Percentiles rank a stretch among this genome's conserved stretches.
phyloP scores from a whole-genome alignment of 2,797 vertebrate genomes.

The Netta rufina region DNA sequence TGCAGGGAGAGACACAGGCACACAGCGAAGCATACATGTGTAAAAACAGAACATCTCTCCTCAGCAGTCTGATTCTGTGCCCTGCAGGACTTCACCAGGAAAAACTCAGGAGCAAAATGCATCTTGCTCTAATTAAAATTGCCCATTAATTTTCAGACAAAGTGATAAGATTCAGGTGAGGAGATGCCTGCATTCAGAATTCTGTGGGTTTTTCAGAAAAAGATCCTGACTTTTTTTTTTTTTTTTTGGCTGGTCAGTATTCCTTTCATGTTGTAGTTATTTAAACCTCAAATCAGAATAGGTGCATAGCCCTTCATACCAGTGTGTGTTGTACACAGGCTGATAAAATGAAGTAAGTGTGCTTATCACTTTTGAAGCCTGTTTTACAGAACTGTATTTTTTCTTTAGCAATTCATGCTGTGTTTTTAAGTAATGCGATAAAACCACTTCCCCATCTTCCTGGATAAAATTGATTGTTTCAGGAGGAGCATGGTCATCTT shows the following conservation, averaged over 20 bases:
- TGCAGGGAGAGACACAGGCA: not conserved
- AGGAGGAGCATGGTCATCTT: conserved; percentile 26
- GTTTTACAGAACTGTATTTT: conserved; percentile 26
- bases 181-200: not conserved
- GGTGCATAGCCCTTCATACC: not conserved
- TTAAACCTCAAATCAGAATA: conserved; percentile 35
- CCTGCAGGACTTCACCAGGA: not conserved
- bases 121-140: conserved; percentile 26
- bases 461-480: conserved; percentile 45
- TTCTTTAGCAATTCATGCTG: conserved; percentile 46
- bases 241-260: not conserved
- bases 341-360: conserved; percentile 59
- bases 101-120: not conserved
- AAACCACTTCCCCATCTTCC: conserved; percentile 46
- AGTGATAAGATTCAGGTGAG: not conserved
- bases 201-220: not conserved
- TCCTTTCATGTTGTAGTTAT: not conserved
- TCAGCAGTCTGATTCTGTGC: not conserved
- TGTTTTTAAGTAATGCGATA: conserved; percentile 61
- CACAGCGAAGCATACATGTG: not conserved
- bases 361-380: conserved; percentile 56
- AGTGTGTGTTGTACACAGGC: not conserved
- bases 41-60: not conserved
- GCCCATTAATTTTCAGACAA: not conserved
- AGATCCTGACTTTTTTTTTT: not conserved